Evolutionary conservation across 2,113 vertebrate species (phyloP), one percentile per base, ranked within the genome.

Genomic region (Miniopterus natalensis): DNA sequence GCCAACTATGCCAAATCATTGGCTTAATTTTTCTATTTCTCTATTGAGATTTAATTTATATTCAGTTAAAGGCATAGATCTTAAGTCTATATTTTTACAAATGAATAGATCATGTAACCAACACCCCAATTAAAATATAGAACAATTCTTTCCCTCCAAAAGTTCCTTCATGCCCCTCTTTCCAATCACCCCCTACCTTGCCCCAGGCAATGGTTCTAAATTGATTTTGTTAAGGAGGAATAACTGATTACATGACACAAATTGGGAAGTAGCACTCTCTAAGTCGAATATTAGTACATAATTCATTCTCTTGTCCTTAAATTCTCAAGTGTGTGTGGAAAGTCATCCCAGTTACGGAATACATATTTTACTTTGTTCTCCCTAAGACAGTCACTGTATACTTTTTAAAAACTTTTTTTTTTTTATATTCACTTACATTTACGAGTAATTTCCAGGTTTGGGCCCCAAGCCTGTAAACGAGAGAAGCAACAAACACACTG

Each of bases 1-100:
- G 87, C 87, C 77, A 97, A 40, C 18, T n/a, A 27, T 36, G 51
- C 79, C 29, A 17, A 61, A 95, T 63, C 40, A 6, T 3, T 27
- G n/a, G 68, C 51, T 93, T 94, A 47, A n/a, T 73, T 90, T 79
- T 53, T 49, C 61, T 29, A 40, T 25, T 70, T 94, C 92, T 88
- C 81, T 84, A 73, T 18, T 81, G 59, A 80, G 59, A 63, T n/a
- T 9, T 36, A 92, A 63, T 85, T 77, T 74, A 85, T 27, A 68
- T 40, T n/a, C 17, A 75, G 36, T 40, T 86, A 92, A 83, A 70
- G 29, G 12, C 20, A 89, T 47, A 80, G 65, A 77, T 75, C 29
- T 68, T 31, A 83, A 73, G 25, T 65, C 78, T 74, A 29, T 3
- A 57, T 47, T 36, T 91, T 89, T 95, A 86, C 3, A 81, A 93